Evolutionary conservation across 1,140 invertebrate species (phyloP).

Genomic region (Elymnias hypermnestra): DNA sequence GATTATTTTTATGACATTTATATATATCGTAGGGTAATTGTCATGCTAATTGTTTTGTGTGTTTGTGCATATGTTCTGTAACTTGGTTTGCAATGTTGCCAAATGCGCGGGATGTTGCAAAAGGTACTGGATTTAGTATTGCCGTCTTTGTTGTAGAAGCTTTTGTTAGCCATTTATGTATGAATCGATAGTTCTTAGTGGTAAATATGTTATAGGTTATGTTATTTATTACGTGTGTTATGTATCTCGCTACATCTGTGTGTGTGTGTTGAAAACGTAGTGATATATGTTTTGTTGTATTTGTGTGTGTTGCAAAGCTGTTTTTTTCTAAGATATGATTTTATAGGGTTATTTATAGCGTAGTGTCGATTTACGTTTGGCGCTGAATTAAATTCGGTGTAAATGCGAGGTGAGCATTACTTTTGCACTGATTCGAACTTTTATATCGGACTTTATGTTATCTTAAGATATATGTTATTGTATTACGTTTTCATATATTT

Average conservation of each 20-base stretch:
- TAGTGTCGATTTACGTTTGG: not conserved
- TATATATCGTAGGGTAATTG: constrained; percentile 12
- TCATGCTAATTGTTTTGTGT: constrained; percentile 7
- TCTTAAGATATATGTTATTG: no score
- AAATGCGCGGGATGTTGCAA: constrained; percentile 28
- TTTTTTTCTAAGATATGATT: constrained; percentile 18
- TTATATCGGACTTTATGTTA: no score
- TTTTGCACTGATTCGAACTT: not conserved
- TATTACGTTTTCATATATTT: no score
- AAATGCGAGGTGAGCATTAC: not conserved
- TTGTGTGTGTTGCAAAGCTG: not conserved
- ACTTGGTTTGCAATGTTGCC: constrained; percentile 40
- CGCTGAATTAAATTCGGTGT: not conserved
- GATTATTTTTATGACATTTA: constrained; percentile 29
- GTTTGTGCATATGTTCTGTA: constrained; percentile 38
- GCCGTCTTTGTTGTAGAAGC: constrained; percentile 30
- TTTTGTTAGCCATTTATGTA: constrained; percentile 21
- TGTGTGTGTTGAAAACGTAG: constrained; percentile 22
- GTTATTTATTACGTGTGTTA: constrained; percentile 17
- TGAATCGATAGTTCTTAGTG: constrained; percentile 28
- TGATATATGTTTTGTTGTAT: constrained; percentile 15
- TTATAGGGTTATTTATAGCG: not conserved
- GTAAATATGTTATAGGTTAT: constrained; percentile 23
- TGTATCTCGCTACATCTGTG: constrained; percentile 14
- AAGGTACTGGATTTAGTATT: constrained; percentile 21